Evolutionary conservation across 2,888 invertebrate genomes (phyloP), one percentile per base, ranked within the genome.

Genomic region (Oxytorus armatus): DNA sequence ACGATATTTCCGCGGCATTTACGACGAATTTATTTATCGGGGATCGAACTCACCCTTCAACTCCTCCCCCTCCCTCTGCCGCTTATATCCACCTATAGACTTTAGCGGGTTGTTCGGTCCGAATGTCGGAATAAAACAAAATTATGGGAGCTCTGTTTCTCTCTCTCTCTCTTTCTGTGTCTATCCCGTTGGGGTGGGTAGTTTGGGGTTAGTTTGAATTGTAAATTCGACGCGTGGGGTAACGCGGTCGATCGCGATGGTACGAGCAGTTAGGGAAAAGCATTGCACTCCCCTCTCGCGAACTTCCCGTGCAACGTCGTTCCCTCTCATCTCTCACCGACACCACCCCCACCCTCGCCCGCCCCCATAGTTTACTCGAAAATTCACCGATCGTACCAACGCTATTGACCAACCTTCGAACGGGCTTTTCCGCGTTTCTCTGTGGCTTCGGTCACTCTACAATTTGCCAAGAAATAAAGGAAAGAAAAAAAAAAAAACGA

Each of bases 21-120:
- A 76, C 80, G 65, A 83, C 79, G 77, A 83, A 82, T 83, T 82
- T 83, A 83, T 83, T 83, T 83, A 82, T 83, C 80, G 80, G 70
- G 47, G 61, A 8, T 57, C 57, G 47, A 55, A 55, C 49, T 55
- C 49, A 51, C 23, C 76, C 72, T 44, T n/a, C n/a, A n/a, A n/a
- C n/a, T n/a, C n/a, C n/a, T n/a, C n/a, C n/a, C n/a, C n/a, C n/a
- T n/a, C n/a, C n/a, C n/a, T n/a, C n/a, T n/a, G n/a, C n/a, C 77
- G 47, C 63, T 33, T 51, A 66, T 53, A 72, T 39, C 61, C 36
- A 11, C 23, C 65, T 51, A 72, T 65, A 72, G 72, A 77, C 72
- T 77, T 66, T 77, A 21, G 65, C 36, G 10, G 65, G 65, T 72
- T 77, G 77, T 72, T 77, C 77, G 72, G 65, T 65, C 72, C 77